Evolutionary conservation across 2,113 vertebrate genomes (phyloP), one percentile per base, ranked within the genome.

Genomic region (Motacilla alba): DNA sequence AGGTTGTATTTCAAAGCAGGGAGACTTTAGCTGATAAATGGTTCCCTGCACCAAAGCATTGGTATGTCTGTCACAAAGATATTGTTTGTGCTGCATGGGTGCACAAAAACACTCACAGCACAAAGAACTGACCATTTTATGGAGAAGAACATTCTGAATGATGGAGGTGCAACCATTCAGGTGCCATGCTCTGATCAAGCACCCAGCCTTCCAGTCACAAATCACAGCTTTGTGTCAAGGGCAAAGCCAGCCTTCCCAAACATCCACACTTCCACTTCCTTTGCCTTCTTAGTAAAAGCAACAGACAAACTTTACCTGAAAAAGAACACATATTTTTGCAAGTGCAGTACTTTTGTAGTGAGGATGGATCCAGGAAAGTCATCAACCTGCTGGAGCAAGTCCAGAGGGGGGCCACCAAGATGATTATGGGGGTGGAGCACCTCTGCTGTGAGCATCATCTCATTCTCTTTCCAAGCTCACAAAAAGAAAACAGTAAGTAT

Each of bases 111-210:
- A 49, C 27, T 30, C 55, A 79, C 63, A 73, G 37, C 37, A 37
- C 33, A 44, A 39, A 8, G 37, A 75, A 64, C 10, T 2, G 4
- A 24, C 12, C 15, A 37, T 50, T 77, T 52, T 2, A 62, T 3
- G 7, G 55, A 84, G 43, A 91, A 62, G 73, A 49, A 49, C 9
- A 8, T 46, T 87, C 35, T 49, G 73, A 74, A 46, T n/a, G 35
- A 23, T 12, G 2, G 41, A 64, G 22, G 11, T 37, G 44, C 35
- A 63, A 83, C 72, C 0, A 0, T 21, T 72, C 39, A 56, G 46
- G 19, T 60, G 35, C 33, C 46, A n/a, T 7, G 30, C 30, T 44
- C 30, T 69, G 72, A 55, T 10, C 24, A 74, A 73, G 16, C 31
- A 31, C 8, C 9, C 62, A 58, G 24, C 11, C 37, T 68, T 47